Conservation (phyloP, 2,888 invertebrate genomes). For the Plutella xylostella region DNA sequence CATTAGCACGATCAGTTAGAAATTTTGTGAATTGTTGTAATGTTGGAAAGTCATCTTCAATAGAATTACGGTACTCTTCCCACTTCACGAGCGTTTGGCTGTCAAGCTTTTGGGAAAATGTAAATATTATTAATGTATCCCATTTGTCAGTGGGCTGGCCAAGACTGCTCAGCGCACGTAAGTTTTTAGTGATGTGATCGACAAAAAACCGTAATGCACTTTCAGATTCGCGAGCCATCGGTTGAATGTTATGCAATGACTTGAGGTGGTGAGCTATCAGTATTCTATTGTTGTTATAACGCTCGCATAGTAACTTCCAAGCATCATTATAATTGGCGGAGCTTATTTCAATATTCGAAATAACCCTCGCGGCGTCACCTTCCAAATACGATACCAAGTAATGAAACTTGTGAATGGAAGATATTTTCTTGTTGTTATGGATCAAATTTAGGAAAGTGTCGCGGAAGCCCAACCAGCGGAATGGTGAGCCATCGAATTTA, state of each 20-base stretch:
- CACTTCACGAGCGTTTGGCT: constrained; percentile 3
- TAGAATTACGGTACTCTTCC: constrained; percentile 11
- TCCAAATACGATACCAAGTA: constrained; percentile 19
- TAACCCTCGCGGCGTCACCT: constrained; percentile 19
- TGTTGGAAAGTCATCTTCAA: constrained; percentile 5
- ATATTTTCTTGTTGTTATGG: constrained; percentile 15
- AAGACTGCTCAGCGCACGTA: constrained; percentile 18
- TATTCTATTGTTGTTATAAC: constrained; percentile 16
- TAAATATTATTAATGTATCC: constrained; percentile 13
- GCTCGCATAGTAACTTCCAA: constrained; percentile 12
- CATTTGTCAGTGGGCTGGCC: constrained; percentile 19
- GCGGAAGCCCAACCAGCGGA: background rate
- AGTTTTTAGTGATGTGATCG: constrained; percentile 19
- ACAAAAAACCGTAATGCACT: constrained; percentile 17
- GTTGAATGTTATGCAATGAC: background rate
- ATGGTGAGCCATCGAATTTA: background rate
- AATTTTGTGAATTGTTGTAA: constrained; percentile 9
- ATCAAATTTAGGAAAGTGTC: background rate
- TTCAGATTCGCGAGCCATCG: background rate
- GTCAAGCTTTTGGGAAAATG: background rate
- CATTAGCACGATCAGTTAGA: constrained; percentile 10
- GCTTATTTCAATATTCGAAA: constrained; percentile 17
- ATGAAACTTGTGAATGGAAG: constrained; percentile 18
- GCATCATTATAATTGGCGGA: constrained; percentile 14
- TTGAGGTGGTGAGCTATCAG: constrained; percentile 18